Base-by-base conservation (phyloP, 2,888 invertebrate species). In the Plutella xylostella region DNA sequence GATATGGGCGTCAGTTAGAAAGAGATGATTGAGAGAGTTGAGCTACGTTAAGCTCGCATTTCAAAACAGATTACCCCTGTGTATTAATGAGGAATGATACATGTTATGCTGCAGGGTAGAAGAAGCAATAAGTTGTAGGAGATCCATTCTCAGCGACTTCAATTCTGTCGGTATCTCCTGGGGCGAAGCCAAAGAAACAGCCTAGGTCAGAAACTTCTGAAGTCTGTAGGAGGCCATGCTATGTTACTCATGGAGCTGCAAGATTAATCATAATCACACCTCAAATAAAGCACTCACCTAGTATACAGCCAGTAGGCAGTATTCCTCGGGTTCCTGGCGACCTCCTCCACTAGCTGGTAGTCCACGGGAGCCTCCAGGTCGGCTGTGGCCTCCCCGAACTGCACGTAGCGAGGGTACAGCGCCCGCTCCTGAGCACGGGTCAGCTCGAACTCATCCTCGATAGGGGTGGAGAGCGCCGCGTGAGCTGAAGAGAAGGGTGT, bases 341-440 rank as follows among this genome's bases (percentile, higher is more conserved):
- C 44, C 33, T 65, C 65, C 3, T 53, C 43, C 2, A 72, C 47
- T 4, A 68, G 41, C 3, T 57, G 55, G 34, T 44, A 42, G 34
- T 72, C 60, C 1, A 64, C 63, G 41, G 60, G 51, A 1, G 53
- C 64, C 19, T 69, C 61, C 6, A 71, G 52, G 49, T 71, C 72
- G n/a, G n/a, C n/a, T n/a, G n/a, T n/a, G n/a, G n/a, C n/a, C n/a
- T n/a, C n/a, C n/a, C n/a, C n/a, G n/a, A n/a, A n/a, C n/a, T n/a
- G n/a, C n/a, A n/a, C n/a, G n/a, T n/a, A n/a, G n/a, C n/a, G n/a
- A n/a, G n/a, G n/a, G n/a, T n/a, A n/a, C n/a, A n/a, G n/a, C n/a
- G n/a, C n/a, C n/a, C n/a, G n/a, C n/a, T n/a, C n/a, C n/a, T n/a
- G n/a, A n/a, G n/a, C n/a, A n/a, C n/a, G n/a, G n/a, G n/a, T n/a